Evolutionary conservation across 2,888 invertebrate genomes (phyloP).

Genomic region (Heliconius ethilla): DNA sequence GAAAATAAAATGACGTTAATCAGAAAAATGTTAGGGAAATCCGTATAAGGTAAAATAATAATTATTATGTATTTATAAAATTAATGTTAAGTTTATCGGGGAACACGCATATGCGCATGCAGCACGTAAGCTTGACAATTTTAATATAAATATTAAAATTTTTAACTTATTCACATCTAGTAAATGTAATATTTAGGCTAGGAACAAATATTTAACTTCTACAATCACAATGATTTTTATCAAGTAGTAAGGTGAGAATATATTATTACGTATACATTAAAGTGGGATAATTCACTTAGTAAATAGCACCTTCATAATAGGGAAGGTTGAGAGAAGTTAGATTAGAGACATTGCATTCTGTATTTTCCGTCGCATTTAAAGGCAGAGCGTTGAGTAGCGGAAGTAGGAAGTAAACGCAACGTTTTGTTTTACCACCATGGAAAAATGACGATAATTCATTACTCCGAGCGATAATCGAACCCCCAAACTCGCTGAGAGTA

Average conservation of each 20-base stretch:
- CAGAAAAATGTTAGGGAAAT: neutral
- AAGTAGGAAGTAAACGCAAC: neutral
- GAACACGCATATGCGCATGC: neutral
- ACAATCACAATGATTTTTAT: constrained; percentile 38
- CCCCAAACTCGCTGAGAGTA: no score
- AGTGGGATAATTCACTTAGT: neutral
- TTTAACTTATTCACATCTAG: constrained; percentile 6
- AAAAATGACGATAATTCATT: no score
- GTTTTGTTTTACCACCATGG: neutral
- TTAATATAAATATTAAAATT: neutral
- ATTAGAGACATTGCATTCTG: neutral
- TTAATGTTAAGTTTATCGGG: neutral
- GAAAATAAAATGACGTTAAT: constrained; percentile 9
- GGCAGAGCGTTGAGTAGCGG: neutral
- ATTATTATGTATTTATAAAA: neutral
- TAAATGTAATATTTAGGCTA: constrained; percentile 51
- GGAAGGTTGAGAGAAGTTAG: neutral
- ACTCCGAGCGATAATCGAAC: no score
- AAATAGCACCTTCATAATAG: neutral
- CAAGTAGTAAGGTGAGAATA: neutral
- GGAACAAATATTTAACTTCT: constrained; percentile 53
- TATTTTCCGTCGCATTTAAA: neutral
- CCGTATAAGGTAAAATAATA: neutral
- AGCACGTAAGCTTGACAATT: neutral
- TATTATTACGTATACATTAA: constrained; percentile 6